These are phyloP conservation scores for Amphipyra berbera DNA, from an alignment of 2,888 invertebrate genomes.

Conservation along the genomic window DNA sequence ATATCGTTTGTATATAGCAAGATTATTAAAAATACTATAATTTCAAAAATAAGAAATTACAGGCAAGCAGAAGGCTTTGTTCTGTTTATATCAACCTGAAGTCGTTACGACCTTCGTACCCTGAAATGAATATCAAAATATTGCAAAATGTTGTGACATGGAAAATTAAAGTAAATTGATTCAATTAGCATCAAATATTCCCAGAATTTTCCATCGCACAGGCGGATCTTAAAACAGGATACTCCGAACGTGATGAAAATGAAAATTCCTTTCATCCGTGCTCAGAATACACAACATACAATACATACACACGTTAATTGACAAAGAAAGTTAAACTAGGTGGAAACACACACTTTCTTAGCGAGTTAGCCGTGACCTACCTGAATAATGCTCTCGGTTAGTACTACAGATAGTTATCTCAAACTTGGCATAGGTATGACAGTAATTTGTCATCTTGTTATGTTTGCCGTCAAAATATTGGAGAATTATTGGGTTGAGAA, in stretches of 20 bases:
- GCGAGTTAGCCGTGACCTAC: conserved; percentile 49
- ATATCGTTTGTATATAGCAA: too few species aligned
- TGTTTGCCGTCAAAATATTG: conserved; percentile 12
- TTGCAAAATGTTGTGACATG: too few species aligned
- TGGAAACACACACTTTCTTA: conserved; percentile 50
- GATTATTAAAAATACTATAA: too few species aligned
- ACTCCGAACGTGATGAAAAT: conserved; percentile 47
- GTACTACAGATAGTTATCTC: conserved; percentile 16
- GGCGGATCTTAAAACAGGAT: conserved; percentile 43
- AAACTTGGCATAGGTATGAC: conserved; percentile 10
- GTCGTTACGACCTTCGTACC: too few species aligned
- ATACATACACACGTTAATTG: conserved; percentile 43
- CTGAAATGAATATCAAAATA: too few species aligned
- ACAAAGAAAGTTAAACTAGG: conserved; percentile 51
- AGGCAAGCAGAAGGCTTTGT: too few species aligned
- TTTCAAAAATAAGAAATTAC: too few species aligned
- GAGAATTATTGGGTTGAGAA: neutral
- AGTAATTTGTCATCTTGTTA: conserved; percentile 9
- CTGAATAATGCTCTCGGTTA: conserved; percentile 28
- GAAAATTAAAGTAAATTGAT: neutral
- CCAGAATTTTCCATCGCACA: conserved; percentile 13
- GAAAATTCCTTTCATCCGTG: conserved; percentile 31
- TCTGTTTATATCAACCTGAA: too few species aligned
- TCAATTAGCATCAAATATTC: conserved; percentile 11
- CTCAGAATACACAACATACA: conserved; percentile 27